Conservation (phyloP, 2,113 vertebrate genomes). For the Petaurus breviceps region DNA sequence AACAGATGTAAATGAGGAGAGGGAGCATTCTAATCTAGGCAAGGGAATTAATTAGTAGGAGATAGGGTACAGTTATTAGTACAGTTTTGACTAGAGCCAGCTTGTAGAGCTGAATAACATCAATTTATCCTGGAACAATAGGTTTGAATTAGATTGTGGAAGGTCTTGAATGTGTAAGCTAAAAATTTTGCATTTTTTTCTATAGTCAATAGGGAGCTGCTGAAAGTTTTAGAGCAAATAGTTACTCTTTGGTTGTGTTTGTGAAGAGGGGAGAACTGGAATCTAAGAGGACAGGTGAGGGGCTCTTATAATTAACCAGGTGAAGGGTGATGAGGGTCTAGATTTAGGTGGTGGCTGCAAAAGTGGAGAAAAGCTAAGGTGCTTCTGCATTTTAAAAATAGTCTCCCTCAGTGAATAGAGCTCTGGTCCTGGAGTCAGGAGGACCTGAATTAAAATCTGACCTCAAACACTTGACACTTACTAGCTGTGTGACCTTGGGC, state of each 20-base stretch:
- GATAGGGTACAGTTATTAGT: not conserved
- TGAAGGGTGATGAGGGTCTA: not conserved
- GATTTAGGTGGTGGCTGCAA: not conserved
- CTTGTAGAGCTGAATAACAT: not conserved
- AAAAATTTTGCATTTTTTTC: not conserved
- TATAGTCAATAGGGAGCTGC: not conserved
- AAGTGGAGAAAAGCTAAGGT: not conserved
- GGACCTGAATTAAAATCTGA: too few species aligned
- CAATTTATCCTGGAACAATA: not conserved
- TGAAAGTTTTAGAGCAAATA: not conserved
- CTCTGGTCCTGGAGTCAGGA: too few species aligned
- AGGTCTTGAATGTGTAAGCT: not conserved
- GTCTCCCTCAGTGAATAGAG: too few species aligned
- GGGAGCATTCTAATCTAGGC: not conserved
- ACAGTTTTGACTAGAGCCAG: not conserved
- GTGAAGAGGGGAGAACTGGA: not conserved
- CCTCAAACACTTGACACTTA: too few species aligned
- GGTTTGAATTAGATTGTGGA: not conserved
- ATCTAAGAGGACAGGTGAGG: not conserved
- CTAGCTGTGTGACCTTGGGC: too few species aligned
- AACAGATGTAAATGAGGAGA: not conserved
- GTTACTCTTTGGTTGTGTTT: not conserved
- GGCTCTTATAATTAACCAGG: not conserved
- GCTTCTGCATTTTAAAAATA: too few species aligned
- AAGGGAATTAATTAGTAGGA: not conserved